Conservation (phyloP, 1,140 invertebrate species). For the Coptotermes formosanus region DNA sequence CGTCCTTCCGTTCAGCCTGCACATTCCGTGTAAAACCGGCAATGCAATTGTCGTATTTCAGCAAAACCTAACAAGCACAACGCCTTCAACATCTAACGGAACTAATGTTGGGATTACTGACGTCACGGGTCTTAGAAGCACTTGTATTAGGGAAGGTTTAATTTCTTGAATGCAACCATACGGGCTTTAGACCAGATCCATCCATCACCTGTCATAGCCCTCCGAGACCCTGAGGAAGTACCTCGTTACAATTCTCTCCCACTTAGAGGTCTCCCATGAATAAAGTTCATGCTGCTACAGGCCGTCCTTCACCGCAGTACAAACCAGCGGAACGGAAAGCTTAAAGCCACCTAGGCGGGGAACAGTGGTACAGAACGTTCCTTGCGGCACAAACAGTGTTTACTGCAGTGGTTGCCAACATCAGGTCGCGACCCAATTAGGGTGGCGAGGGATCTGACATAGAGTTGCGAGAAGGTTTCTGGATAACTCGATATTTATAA, state of each 20-base stretch:
- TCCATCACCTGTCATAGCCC: neutral
- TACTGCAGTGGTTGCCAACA: too few relatives aligned
- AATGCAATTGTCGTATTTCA: too few relatives aligned
- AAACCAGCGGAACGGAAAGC: slow-evolving; percentile 4
- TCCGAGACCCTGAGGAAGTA: neutral
- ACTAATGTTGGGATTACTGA: too few relatives aligned
- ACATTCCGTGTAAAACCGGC: too few relatives aligned
- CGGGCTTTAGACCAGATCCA: neutral
- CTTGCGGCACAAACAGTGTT: neutral
- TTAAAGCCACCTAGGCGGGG: neutral
- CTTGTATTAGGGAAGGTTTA: neutral
- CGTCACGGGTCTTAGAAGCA: too few relatives aligned
- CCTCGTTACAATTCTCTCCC: neutral
- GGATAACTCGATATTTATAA: too few relatives aligned
- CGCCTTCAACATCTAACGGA: too few relatives aligned
- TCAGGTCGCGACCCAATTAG: too few relatives aligned
- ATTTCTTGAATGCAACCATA: neutral
- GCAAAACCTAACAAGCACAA: too few relatives aligned
- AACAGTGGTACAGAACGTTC: neutral
- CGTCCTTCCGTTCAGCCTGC: too few relatives aligned
- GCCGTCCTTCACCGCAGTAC: neutral
- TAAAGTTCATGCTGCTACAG: neutral
- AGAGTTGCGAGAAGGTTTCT: too few relatives aligned
- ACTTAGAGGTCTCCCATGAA: neutral
- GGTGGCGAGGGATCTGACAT: too few relatives aligned